phyloP scores from a whole-genome alignment of 1,140 invertebrate species.

The Sitobion miscanthi region DNA sequence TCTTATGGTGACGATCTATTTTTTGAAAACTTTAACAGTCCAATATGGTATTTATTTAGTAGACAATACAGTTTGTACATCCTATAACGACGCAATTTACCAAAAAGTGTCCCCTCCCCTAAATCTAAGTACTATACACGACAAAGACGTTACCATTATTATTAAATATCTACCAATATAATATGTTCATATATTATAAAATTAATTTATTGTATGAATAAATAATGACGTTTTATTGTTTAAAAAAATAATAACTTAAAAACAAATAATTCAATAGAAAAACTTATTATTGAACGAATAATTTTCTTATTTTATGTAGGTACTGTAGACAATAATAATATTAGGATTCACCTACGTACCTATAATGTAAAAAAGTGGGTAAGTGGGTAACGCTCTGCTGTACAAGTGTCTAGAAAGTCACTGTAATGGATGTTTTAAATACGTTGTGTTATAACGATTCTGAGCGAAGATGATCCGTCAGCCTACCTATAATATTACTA shows the following conservation, averaged over 20 bases:
- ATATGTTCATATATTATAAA: background rate
- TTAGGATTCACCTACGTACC: too few relatives aligned
- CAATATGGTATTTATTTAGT: conserved; percentile 8
- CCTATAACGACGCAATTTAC: background rate
- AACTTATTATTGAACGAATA: too few relatives aligned
- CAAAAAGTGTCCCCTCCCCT: background rate
- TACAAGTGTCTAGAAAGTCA: too few relatives aligned
- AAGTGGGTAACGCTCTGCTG: too few relatives aligned
- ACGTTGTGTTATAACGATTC: too few relatives aligned
- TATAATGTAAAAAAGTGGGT: too few relatives aligned
- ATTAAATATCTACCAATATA: background rate
- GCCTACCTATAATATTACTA: too few relatives aligned
- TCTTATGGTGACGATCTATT: background rate
- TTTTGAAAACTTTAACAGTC: background rate
- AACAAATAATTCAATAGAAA: background rate
- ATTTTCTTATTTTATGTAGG: too few relatives aligned
- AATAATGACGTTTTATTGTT: background rate
- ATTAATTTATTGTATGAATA: background rate
- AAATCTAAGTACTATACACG: background rate
- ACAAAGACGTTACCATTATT: background rate
- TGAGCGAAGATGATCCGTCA: too few relatives aligned
- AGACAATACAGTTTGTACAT: background rate
- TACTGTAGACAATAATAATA: too few relatives aligned
- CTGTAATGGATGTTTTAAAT: too few relatives aligned
- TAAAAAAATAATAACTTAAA: background rate